Percentiles rank a stretch among this genome's conserved stretches.
These are phyloP conservation scores for Sinocyclocheilus maitianheensis DNA, from an alignment of 2,113 vertebrate genomes.

Conservation along the genomic window DNA sequence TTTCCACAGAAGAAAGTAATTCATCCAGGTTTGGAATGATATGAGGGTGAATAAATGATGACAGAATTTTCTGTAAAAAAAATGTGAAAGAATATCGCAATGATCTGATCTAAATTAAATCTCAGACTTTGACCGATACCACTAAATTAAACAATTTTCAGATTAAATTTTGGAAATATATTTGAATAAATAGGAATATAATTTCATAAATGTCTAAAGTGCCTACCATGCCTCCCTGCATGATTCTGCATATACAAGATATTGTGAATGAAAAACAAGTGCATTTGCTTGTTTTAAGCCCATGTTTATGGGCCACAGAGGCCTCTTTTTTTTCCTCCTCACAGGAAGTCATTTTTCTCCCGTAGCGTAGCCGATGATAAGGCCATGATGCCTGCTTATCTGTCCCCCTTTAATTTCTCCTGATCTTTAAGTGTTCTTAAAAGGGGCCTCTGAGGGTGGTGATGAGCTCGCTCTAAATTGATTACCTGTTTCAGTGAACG, in stretches of 20 bases:
- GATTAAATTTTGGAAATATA: too few species aligned
- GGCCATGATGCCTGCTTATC: conserved; percentile 33
- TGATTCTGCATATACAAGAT: too few species aligned
- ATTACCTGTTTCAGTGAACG: conserved; percentile 82
- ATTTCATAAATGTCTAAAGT: too few species aligned
- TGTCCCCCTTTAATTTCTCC: conserved; percentile 81
- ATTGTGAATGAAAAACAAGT: too few species aligned
- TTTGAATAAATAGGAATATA: too few species aligned
- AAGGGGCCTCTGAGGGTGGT: conserved; percentile 70
- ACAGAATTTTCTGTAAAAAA: background rate
- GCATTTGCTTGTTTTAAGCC: background rate
- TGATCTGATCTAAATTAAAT: background rate
- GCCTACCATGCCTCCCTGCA: too few species aligned
- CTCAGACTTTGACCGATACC: background rate
- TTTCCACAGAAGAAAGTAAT: background rate
- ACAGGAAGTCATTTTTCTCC: conserved; percentile 76
- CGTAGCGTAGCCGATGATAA: conserved; percentile 74
- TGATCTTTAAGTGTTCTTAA: conserved; percentile 82
- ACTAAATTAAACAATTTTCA: too few species aligned
- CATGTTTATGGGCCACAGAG: conserved; percentile 3
- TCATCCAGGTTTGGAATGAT: background rate
- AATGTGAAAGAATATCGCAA: too few species aligned
- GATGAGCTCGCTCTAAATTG: conserved; percentile 86
- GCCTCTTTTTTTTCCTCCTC: background rate
- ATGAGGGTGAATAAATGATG: background rate